Evolutionary conservation across 2,113 vertebrate species (phyloP).

Genomic region (Ramphastos sulfuratus): DNA sequence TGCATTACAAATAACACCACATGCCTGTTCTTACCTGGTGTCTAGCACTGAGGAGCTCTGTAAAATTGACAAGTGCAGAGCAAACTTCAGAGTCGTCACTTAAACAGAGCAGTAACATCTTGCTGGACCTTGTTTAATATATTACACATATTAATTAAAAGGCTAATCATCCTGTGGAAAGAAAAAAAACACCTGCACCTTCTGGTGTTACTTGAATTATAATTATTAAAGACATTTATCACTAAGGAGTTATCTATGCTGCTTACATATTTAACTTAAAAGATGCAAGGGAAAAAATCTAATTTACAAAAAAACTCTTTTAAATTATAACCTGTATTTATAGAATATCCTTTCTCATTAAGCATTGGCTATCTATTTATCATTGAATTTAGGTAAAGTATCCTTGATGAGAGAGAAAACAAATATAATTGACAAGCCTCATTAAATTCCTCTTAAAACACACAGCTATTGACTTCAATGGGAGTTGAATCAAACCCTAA

Average conservation of each 20-base stretch:
- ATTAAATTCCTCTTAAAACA: conserved; percentile 48
- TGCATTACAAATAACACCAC: not conserved
- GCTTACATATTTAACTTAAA: not conserved
- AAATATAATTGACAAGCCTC: conserved; percentile 41
- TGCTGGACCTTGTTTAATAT: not conserved
- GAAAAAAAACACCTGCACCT: not conserved
- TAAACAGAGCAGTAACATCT: not conserved
- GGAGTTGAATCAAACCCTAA: conserved; percentile 21
- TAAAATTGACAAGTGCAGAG: not conserved
- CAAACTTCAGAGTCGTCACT: not conserved
- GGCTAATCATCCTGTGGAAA: not conserved
- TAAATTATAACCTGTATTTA: not conserved
- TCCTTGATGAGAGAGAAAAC: conserved; percentile 26
- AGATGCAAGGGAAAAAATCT: not conserved
- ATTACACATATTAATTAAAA: not conserved
- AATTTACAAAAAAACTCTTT: not conserved
- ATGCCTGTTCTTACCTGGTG: not conserved
- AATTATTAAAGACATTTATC: not conserved
- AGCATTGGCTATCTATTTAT: conserved; percentile 12
- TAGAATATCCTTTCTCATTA: not conserved
- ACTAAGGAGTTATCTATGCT: not conserved
- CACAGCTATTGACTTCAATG: conserved; percentile 28
- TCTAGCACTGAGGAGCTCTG: not conserved
- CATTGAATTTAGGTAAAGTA: conserved; percentile 5
- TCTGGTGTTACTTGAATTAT: not conserved